Conservation (phyloP, 2,888 invertebrate species). For the Eudemis profundana region DNA sequence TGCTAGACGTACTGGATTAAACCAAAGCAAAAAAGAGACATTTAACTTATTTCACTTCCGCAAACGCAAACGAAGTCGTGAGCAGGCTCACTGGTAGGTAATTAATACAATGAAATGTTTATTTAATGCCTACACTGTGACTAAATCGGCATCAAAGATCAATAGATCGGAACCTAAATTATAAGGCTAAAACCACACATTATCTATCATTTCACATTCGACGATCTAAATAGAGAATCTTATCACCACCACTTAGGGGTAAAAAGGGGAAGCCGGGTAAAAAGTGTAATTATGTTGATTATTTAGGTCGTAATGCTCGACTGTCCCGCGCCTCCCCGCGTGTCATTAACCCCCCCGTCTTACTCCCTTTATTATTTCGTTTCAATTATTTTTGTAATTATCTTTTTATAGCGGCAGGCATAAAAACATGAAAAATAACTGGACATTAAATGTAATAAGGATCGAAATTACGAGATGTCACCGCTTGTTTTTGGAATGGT, state of each 20-base stretch:
- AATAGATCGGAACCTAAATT: slow-evolving; percentile 23
- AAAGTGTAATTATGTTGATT: slow-evolving; percentile 85
- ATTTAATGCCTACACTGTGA: neutral
- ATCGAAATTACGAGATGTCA: slow-evolving; percentile 82
- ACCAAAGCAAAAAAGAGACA: no score
- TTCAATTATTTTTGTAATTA: slow-evolving; percentile 86
- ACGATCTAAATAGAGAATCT: slow-evolving; percentile 71
- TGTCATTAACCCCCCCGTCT: slow-evolving; percentile 75
- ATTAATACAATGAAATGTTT: slow-evolving; percentile 11
- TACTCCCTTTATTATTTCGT: slow-evolving; percentile 83
- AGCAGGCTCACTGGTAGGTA: no score
- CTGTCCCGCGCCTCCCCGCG: slow-evolving; percentile 71
- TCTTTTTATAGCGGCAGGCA: slow-evolving; percentile 83
- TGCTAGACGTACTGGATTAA: no score
- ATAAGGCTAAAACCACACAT: slow-evolving; percentile 53
- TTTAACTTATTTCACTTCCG: no score
- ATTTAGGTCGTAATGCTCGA: slow-evolving; percentile 84
- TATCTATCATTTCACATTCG: slow-evolving; percentile 57
- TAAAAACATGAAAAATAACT: slow-evolving; percentile 83
- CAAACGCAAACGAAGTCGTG: no score
- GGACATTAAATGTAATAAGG: slow-evolving; percentile 83
- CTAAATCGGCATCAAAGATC: slow-evolving; percentile 25
- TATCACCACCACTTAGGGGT: slow-evolving; percentile 73
- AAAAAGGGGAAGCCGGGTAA: slow-evolving; percentile 77
- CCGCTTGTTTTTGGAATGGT: slow-evolving; percentile 55